Conservation (phyloP, 2,113 vertebrate genomes). For the Colossoma macropomum region DNA sequence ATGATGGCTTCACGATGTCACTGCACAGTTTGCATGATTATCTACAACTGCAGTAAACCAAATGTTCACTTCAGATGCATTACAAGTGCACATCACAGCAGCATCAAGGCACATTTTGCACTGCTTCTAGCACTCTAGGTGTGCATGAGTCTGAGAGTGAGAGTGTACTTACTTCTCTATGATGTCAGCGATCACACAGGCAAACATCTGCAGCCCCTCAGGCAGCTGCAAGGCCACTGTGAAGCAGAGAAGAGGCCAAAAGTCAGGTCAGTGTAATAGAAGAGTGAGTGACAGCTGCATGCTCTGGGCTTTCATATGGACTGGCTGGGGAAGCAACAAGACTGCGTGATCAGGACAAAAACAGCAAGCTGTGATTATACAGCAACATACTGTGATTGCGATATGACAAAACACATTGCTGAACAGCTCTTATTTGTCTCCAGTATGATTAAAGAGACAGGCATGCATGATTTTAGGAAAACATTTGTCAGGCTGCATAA, state of each 20-base stretch:
- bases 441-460: conserved; percentile 13
- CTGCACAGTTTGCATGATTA: no score
- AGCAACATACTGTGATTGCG: conserved; percentile 14
- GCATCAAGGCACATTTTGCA: no score
- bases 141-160: neutral
- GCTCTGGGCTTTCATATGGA: neutral
- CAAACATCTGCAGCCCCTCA: conserved; percentile 96
- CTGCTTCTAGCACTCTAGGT: neutral
- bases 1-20: no score
- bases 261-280: conserved; percentile 45
- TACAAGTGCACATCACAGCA: no score
- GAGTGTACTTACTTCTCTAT: conserved; percentile 85
- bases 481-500: neutral
- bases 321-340: neutral
- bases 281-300: conserved; percentile 49
- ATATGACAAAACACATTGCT: neutral
- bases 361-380: neutral
- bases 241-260: conserved; percentile 47
- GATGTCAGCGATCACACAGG: conserved; percentile 94
- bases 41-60: no score
- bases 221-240: conserved; percentile 97
- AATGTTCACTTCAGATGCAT: no score
- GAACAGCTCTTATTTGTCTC: neutral
- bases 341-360: neutral
- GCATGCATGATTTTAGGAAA: neutral